Conservation (phyloP, 2,797 vertebrate genomes). For the Myotis daubentonii region DNA sequence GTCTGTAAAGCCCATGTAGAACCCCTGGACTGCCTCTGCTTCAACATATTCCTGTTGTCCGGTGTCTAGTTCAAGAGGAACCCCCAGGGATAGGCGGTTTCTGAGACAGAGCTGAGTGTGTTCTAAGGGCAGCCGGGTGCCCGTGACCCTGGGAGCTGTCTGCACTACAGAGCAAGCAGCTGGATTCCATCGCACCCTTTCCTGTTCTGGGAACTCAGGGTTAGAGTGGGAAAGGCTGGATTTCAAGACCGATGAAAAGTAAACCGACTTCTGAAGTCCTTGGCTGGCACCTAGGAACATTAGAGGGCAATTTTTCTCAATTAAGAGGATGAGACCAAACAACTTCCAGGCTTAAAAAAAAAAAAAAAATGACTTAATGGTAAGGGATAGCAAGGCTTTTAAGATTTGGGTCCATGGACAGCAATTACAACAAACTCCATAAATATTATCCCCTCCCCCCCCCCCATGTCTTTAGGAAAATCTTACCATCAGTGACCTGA, state of each 20-base stretch:
- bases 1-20: neutral
- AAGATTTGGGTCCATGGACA: neutral
- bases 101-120: neutral
- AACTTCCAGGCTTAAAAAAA: neutral
- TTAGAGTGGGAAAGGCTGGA: neutral
- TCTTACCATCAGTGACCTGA: neutral
- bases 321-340: neutral
- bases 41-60: neutral
- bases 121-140: accelerated
- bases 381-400: neutral
- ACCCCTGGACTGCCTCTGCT: neutral
- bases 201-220: neutral
- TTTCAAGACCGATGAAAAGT: neutral
- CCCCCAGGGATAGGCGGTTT: neutral
- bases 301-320: neutral
- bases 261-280: neutral
- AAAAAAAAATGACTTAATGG: neutral
- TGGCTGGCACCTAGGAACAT: neutral
- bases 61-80: neutral
- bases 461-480: neutral
- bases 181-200: neutral
- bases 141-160: neutral
- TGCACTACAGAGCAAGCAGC: too few species aligned
- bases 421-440: neutral
- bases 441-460: neutral